Evolutionary conservation across 2,888 invertebrate genomes (phyloP).

Genomic region (Rotaria sp.): DNA sequence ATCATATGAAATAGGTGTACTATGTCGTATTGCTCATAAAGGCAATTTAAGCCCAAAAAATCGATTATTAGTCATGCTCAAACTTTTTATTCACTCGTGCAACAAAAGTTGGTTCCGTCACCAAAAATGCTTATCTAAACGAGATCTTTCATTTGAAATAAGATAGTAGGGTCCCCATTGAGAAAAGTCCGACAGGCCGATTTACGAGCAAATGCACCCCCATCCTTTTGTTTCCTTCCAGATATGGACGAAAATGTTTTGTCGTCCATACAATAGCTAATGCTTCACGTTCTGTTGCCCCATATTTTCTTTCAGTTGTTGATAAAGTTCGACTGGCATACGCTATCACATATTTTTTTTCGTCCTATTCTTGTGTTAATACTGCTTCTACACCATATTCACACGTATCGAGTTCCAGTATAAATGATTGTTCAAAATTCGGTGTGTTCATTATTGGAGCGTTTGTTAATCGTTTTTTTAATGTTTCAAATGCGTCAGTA

Average conservation of each 20-base stretch:
- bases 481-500: not conserved
- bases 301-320: conserved; percentile 32
- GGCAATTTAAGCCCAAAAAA: too few species aligned
- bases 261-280: conserved; percentile 32
- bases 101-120: too few species aligned
- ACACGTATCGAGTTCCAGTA: conserved; percentile 28
- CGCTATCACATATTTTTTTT: conserved; percentile 7
- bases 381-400: conserved; percentile 29
- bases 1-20: too few species aligned
- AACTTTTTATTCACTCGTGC: too few species aligned
- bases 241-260: conserved; percentile 28
- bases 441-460: conserved; percentile 30
- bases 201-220: too few species aligned
- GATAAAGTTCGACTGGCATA: conserved; percentile 14
- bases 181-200: too few species aligned
- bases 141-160: too few species aligned
- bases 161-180: too few species aligned
- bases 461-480: conserved; percentile 29
- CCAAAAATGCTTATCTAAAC: too few species aligned
- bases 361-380: conserved; percentile 8
- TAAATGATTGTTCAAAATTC: not conserved
- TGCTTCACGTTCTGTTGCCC: conserved; percentile 31
- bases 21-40: too few species aligned
- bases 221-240: conserved; percentile 30
- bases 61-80: too few species aligned